A percentile compares a stretch with the other conserved stretches of the same genome.
Evolutionary conservation across 1,140 invertebrate species (phyloP).

Genomic region (Neodiprion lecontei): DNA sequence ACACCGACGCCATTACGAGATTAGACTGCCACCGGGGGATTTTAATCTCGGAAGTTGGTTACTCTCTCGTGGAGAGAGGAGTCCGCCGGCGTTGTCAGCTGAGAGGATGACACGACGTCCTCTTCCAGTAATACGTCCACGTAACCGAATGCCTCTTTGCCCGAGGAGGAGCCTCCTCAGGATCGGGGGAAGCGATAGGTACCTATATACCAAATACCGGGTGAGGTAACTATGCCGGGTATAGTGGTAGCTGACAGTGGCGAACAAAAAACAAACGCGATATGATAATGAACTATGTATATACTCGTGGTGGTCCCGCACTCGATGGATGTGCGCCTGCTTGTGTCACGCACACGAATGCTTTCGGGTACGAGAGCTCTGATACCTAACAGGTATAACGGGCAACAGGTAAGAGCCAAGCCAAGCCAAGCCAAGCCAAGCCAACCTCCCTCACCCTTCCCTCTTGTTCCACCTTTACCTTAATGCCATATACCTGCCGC

Average conservation of each 20-base stretch:
- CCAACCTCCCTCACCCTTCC: background rate
- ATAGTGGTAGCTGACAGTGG: background rate
- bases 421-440: background rate
- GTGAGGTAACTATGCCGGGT: background rate
- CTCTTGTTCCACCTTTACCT: too few species aligned
- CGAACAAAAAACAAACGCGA: background rate
- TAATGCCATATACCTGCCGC: too few species aligned
- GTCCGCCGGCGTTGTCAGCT: conserved; percentile 15
- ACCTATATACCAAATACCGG: too few species aligned
- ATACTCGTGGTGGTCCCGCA: background rate
- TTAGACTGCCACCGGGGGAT: conserved; percentile 26
- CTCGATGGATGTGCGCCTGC: too few species aligned
- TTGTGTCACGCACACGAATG: too few species aligned
- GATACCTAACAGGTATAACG: too few species aligned
- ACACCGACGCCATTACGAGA: conserved; percentile 9
- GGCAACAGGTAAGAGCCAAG: background rate
- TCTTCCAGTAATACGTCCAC: too few species aligned
- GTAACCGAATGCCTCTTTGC: too few species aligned
- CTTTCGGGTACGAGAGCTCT: too few species aligned
- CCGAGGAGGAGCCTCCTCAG: too few species aligned
- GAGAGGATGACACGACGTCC: conserved; percentile 31
- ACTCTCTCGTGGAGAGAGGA: background rate
- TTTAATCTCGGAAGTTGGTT: background rate
- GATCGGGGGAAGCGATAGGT: too few species aligned
- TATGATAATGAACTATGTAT: conserved; percentile 4